phyloP scores from a whole-genome alignment of 2,797 vertebrate species.

The Hyperoplus immaculatus region DNA sequence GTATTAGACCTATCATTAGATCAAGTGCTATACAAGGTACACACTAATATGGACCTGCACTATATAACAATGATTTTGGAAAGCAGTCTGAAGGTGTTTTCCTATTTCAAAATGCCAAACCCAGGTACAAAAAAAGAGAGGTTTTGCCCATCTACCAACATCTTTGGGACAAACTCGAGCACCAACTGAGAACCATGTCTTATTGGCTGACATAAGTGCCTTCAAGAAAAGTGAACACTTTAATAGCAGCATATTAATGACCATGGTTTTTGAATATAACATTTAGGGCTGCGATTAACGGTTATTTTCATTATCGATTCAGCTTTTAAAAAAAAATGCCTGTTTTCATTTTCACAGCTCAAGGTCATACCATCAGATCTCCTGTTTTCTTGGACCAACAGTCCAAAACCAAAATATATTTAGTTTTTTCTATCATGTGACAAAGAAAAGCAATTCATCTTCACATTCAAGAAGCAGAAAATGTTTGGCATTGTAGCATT shows the following conservation, averaged over 20 bases:
- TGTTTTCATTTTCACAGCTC: neutral
- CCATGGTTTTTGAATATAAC: neutral
- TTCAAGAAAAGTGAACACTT: neutral
- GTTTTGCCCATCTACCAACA: too few species aligned
- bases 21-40: neutral
- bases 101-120: neutral
- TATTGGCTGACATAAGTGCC: neutral
- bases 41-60: neutral
- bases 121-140: neutral
- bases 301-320: neutral
- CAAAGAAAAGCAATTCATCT: neutral
- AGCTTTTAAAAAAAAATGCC: neutral
- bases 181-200: neutral
- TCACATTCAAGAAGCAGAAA: neutral
- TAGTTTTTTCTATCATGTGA: neutral
- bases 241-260: neutral
- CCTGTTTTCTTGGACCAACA: neutral
- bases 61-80: neutral
- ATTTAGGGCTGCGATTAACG: neutral
- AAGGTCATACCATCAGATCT: neutral
- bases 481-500: neutral
- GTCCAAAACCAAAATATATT: neutral
- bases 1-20: neutral
- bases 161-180: neutral
- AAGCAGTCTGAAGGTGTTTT: neutral